Evolutionary conservation across 92 coral and sea anemone genomes (phyloP).

Genomic region (Epizoanthus ramosus): DNA sequence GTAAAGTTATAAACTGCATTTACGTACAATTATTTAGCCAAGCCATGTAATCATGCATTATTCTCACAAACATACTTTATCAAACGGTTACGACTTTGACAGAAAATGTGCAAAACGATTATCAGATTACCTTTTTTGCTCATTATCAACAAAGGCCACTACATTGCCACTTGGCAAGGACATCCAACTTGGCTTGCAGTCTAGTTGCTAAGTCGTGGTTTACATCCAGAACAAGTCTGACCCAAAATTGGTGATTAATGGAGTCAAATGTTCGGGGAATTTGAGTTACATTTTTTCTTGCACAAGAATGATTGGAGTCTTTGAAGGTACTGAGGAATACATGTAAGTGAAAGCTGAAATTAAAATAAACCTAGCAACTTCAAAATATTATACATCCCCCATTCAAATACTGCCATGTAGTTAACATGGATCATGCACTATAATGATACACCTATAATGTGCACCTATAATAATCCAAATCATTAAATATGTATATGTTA

Average conservation of each 20-base stretch:
- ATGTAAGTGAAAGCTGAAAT: neutral
- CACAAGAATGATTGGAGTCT: neutral
- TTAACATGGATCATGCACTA: neutral
- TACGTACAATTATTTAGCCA: too few relatives aligned
- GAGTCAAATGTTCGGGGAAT: neutral
- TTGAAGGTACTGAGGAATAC: neutral
- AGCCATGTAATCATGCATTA: too few relatives aligned
- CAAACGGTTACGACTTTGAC: neutral
- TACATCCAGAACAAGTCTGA: neutral
- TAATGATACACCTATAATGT: neutral
- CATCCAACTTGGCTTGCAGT: slow-evolving; percentile 6
- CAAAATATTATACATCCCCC: neutral
- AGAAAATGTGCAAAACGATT: neutral
- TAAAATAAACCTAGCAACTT: neutral
- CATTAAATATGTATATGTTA: neutral
- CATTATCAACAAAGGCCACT: neutral
- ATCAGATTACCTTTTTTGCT: neutral
- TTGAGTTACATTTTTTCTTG: neutral
- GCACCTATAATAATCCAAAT: neutral
- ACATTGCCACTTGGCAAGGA: slow-evolving; percentile 2
- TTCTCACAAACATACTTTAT: too few relatives aligned
- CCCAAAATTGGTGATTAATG: neutral
- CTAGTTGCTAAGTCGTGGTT: neutral
- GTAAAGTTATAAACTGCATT: too few relatives aligned
- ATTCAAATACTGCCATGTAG: neutral